These are phyloP conservation scores for Cyclina sinensis DNA, from an alignment of 1,140 invertebrate genomes.

Conservation along the genomic window DNA sequence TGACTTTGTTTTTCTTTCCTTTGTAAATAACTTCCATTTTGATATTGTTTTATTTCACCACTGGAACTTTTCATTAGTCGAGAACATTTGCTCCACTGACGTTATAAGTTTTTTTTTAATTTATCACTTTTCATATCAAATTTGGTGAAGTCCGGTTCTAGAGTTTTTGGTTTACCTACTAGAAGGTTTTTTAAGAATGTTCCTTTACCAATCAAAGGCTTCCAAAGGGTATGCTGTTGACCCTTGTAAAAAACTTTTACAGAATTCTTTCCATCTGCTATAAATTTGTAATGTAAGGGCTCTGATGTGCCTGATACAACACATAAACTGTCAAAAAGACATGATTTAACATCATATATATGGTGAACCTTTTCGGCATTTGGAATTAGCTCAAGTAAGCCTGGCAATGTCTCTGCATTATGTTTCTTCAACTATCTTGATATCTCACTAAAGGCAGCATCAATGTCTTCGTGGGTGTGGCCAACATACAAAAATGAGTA, in stretches of 20 bases:
- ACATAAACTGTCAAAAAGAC: not conserved
- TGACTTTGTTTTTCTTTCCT: too few relatives aligned
- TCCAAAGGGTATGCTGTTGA: not conserved
- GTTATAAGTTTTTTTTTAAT: too few relatives aligned
- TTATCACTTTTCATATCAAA: not conserved
- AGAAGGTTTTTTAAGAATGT: not conserved
- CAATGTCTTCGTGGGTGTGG: conserved; percentile 29
- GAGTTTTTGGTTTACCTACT: not conserved
- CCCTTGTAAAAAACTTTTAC: not conserved
- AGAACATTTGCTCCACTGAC: too few relatives aligned
- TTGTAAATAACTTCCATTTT: too few relatives aligned
- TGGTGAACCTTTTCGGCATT: not conserved
- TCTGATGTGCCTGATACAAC: not conserved
- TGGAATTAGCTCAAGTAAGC: not conserved
- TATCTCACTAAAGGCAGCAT: conserved; percentile 38
- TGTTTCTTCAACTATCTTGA: not conserved
- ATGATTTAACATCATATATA: conserved; percentile 14
- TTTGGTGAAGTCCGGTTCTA: conserved; percentile 1
- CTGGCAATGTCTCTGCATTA: conserved; percentile 25
- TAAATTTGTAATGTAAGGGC: conserved; percentile 23
- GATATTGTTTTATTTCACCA: too few relatives aligned
- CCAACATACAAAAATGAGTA: conserved; percentile 23
- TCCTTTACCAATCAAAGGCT: not conserved
- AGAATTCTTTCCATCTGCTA: too few relatives aligned
- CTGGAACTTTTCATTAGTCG: too few relatives aligned